These are phyloP conservation scores for Cephalophus harveyi DNA, from an alignment of 2,113 vertebrate species.

Conservation along the genomic window DNA sequence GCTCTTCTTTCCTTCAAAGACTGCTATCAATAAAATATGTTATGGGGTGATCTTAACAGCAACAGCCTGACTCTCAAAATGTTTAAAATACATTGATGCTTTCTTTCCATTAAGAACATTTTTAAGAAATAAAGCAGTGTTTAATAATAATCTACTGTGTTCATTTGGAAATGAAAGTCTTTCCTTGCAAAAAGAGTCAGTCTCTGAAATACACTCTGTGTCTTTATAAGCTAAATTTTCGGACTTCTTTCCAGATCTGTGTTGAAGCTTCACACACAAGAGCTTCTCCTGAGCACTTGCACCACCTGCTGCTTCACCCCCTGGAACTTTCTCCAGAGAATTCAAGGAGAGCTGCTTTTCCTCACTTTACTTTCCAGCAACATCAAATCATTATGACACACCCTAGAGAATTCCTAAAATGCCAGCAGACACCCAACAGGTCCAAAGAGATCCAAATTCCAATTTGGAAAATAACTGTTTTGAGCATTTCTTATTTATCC, in stretches of 20 bases:
- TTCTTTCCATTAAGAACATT: background rate
- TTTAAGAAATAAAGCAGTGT: background rate
- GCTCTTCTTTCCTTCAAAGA: background rate
- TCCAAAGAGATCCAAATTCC: background rate
- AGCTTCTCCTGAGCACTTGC: accelerated
- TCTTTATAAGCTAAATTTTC: background rate
- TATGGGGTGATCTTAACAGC: background rate
- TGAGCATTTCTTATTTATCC: background rate
- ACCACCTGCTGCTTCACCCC: background rate
- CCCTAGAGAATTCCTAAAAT: background rate
- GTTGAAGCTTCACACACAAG: background rate
- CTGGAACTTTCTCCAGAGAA: background rate
- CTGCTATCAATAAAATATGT: background rate
- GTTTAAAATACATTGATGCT: background rate
- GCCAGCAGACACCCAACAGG: background rate
- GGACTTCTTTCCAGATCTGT: background rate
- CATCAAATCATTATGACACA: accelerated
- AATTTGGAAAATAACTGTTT: background rate
- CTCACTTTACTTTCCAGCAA: background rate
- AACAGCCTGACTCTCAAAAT: background rate
- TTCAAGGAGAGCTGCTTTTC: background rate
- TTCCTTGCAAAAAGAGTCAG: background rate
- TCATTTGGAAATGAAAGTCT: background rate
- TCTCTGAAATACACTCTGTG: background rate
- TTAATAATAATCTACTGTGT: background rate